A percentile compares a stretch with the other conserved stretches of the same genome.
Evolutionary conservation across 1,140 invertebrate species (phyloP).

Genomic region (Saccostrea echinata): DNA sequence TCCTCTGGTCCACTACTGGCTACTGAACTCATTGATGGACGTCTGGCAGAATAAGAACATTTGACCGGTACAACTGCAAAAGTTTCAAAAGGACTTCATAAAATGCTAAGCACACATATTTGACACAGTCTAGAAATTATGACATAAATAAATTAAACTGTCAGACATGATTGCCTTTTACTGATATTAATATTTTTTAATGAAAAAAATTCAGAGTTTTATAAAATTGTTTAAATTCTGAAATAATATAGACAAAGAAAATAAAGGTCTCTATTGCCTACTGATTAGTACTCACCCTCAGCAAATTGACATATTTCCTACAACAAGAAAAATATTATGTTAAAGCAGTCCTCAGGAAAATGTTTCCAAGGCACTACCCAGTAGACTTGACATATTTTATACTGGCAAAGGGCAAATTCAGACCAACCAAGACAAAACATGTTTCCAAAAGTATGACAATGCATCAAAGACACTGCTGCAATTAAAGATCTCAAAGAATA

Average conservation of each 20-base stretch:
- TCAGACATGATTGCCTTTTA: background rate
- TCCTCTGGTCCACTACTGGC: constrained; percentile 57
- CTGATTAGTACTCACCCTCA: constrained; percentile 62
- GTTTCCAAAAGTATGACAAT: background rate
- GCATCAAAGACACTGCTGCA: background rate
- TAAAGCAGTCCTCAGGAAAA: no score
- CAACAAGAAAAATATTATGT: constrained; percentile 42
- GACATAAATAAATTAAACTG: background rate
- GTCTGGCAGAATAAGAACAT: constrained; percentile 60
- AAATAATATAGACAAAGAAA: no score
- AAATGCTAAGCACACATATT: background rate
- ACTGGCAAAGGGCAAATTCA: no score
- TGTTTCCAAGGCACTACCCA: no score
- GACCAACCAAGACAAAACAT: no score
- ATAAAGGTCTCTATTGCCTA: background rate
- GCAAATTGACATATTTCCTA: constrained; percentile 68
- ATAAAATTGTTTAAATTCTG: no score
- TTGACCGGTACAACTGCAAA: constrained; percentile 70
- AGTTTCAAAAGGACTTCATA: background rate
- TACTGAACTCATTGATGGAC: constrained; percentile 62
- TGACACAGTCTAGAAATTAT: background rate
- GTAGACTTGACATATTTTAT: no score
- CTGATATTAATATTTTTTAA: background rate
- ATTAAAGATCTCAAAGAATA: background rate
- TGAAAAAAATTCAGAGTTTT: no score